Percentiles rank a stretch among this genome's conserved stretches.
phyloP scores from a whole-genome alignment of 2,888 invertebrate genomes.

The Latrodectus hesperus region DNA sequence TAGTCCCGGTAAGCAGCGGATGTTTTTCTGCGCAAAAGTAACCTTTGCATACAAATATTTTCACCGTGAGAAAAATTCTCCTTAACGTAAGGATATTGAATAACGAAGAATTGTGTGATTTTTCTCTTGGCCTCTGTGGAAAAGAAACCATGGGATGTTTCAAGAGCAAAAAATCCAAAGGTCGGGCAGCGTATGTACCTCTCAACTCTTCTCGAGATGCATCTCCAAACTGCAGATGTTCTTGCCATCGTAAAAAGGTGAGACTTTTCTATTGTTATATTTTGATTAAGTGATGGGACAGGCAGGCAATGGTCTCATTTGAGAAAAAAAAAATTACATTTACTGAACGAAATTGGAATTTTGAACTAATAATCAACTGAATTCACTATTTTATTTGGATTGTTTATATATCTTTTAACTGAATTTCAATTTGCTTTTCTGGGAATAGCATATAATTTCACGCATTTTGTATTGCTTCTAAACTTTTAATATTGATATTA shows the following conservation, averaged over 20 bases:
- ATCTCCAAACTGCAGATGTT: conserved; percentile 70
- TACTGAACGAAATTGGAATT: too few species aligned
- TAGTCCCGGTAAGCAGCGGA: too few species aligned
- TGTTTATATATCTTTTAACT: too few species aligned
- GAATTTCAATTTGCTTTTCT: too few species aligned
- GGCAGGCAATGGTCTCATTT: too few species aligned
- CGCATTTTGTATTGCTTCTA: too few species aligned
- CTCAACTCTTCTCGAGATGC: conserved; percentile 57
- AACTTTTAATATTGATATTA: too few species aligned
- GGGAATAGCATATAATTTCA: too few species aligned
- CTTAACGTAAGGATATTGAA: conserved; percentile 8
- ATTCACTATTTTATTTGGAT: too few species aligned
- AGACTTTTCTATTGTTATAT: not conserved
- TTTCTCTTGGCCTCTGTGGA: not conserved
- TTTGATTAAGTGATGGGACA: not conserved
- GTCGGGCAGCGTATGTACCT: conserved; percentile 43
- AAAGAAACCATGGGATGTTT: conserved; percentile 55
- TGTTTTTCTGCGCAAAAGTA: too few species aligned
- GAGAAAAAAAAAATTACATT: too few species aligned
- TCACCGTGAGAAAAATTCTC: conserved; percentile 7
- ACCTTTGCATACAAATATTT: not conserved
- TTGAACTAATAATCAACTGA: too few species aligned
- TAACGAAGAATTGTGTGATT: conserved; percentile 22
- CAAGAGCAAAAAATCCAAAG: conserved; percentile 56
- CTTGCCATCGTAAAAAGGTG: conserved; percentile 65